phyloP scores from a whole-genome alignment of 2,797 vertebrate genomes.

The Anomalospiza imberbis region DNA sequence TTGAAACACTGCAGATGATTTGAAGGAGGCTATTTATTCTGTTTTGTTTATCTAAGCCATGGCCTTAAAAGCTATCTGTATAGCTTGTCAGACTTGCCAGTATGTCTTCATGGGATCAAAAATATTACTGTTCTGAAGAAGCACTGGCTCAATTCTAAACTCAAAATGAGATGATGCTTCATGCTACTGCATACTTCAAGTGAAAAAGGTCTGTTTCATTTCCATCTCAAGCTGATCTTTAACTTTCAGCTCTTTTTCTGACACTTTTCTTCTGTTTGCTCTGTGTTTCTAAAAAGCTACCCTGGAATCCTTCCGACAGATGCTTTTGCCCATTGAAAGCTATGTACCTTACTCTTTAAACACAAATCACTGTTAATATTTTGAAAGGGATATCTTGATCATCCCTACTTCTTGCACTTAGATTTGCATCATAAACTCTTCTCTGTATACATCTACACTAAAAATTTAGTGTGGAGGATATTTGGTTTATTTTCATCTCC shows the following conservation, averaged over 20 bases:
- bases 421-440: neutral
- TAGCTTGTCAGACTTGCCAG: neutral
- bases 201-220: neutral
- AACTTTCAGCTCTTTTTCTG: neutral
- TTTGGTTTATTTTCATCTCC: accelerated
- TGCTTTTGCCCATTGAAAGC: neutral
- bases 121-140: neutral
- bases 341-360: neutral
- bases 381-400: neutral
- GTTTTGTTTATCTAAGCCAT: neutral
- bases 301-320: neutral
- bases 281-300: neutral
- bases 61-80: neutral
- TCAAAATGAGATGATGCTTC: neutral
- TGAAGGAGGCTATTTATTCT: neutral
- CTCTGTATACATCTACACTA: neutral
- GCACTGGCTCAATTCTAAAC: neutral
- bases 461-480: neutral
- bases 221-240: neutral
- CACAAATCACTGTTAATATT: neutral
- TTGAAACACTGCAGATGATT: neutral
- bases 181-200: neutral
- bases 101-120: neutral
- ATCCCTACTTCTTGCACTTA: neutral
- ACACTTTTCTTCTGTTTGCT: neutral